These are phyloP conservation scores for Phodopus roborovskii DNA, from an alignment of 2,113 vertebrate genomes.

Conservation along the genomic window DNA sequence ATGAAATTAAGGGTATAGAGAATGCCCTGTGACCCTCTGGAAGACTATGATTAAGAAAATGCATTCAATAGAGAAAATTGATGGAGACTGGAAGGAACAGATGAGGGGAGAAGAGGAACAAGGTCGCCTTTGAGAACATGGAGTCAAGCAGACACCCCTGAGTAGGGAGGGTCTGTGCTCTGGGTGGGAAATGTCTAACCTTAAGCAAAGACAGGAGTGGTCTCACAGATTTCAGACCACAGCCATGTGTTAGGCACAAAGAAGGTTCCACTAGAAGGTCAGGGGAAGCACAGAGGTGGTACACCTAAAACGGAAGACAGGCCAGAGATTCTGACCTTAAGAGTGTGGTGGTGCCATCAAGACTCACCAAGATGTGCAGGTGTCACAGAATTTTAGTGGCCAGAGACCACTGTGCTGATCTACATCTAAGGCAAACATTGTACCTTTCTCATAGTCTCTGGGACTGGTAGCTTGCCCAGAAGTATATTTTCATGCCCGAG, in stretches of 20 bases:
- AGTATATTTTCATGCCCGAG: not conserved
- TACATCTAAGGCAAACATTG: not conserved
- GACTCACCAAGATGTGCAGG: not conserved
- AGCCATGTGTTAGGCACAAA: not conserved
- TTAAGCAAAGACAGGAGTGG: not conserved
- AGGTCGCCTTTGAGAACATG: not conserved
- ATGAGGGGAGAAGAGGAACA: not conserved
- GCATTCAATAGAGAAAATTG: not conserved
- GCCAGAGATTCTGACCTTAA: not conserved
- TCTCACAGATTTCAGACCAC: not conserved
- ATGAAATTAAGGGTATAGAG: not conserved
- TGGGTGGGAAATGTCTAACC: not conserved
- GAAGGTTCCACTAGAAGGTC: not conserved
- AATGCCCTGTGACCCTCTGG: not conserved
- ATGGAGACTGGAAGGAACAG: not conserved
- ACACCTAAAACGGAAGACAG: not conserved
- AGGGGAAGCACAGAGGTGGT: not conserved
- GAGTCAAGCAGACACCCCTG: not conserved
- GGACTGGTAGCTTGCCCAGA: not conserved
- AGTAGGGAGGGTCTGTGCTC: not conserved
- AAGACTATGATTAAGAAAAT: not conserved
- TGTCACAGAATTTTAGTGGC: not conserved
- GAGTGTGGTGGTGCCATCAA: not conserved
- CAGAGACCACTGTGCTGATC: no score
- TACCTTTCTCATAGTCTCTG: not conserved